phyloP scores from a whole-genome alignment of 2,797 vertebrate species.

The Streptopelia turtur region DNA sequence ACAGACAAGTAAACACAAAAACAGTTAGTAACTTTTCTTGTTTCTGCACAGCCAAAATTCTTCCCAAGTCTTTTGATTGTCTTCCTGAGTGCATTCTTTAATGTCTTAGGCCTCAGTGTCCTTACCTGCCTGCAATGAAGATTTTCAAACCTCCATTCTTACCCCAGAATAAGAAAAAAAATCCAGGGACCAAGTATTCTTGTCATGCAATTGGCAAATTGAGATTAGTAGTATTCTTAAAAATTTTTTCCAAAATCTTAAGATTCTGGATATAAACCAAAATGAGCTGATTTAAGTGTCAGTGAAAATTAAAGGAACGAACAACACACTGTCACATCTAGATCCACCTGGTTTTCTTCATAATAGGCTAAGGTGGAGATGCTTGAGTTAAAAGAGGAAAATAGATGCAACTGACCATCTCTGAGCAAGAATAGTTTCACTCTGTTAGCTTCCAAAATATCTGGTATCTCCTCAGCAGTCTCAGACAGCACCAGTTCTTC shows the following conservation, averaged over 20 bases:
- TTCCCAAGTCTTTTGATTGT: not conserved
- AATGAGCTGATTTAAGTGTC: not conserved
- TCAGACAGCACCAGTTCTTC: not conserved
- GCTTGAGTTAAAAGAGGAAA: not conserved
- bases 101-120: not conserved
- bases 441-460: not conserved
- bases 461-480: not conserved
- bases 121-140: not conserved
- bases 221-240: not conserved
- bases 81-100: not conserved
- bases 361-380: not conserved
- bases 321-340: accelerated
- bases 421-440: not conserved
- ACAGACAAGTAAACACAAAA: not conserved
- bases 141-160: not conserved
- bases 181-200: not conserved
- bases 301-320: not conserved
- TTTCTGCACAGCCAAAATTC: not conserved
- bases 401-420: not conserved
- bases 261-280: not conserved
- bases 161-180: not conserved
- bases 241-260: not conserved
- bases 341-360: not conserved
- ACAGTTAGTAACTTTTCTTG: not conserved
- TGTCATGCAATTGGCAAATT: not conserved